Evolutionary conservation across 1,140 invertebrate genomes (phyloP), one percentile per base, ranked within the genome.

Genomic region (Drosophila nigromelanica): DNA sequence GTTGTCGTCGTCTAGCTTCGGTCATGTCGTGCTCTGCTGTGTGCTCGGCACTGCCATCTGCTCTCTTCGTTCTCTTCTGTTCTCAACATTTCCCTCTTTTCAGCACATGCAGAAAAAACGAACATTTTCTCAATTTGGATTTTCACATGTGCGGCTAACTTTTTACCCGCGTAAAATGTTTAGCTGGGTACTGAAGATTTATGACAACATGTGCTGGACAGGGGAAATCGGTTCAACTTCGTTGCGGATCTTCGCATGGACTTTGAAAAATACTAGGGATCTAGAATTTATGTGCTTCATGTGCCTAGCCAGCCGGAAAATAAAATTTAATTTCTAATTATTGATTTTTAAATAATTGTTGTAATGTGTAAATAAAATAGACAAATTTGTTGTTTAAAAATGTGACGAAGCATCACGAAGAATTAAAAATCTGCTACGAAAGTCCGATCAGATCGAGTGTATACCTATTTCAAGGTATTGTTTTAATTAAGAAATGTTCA

Each of bases 151-250:
- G 58, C 58, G 35, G 43, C 56, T 30, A 24, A 62, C 35, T 50
- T 74, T 74, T 74, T 67, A 67, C 21, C 64, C 71, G 71, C 71
- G 71, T 52, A 70, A 62, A 73, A 45, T 59, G 24, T 56, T 54
- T 51, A 42, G 64, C 39, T 35, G 42, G 35, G 8, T 14, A 58
- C 47, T 14, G 5, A 24, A 72, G 52, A 74, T 74, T 70, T 62
- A 74, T 69, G 71, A 37, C 55, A 52, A 37, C 71, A 68, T 68
- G 21, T 69, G 71, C 21, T 35, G 24, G 47, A 18, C 5, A 10
- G 39, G 35, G 30, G 30, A 18, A n/a, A 4, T 27, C n/a, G n/a
- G 27, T 24, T 39, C 5, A 15, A n/a, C 12, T 54, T 11, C 18
- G 33, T 10, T 21, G 33, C 33, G 0, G 7, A 50, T 50, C 47